Base-by-base conservation (phyloP, 2,113 vertebrate genomes). In the Mirounga angustirostris region DNA sequence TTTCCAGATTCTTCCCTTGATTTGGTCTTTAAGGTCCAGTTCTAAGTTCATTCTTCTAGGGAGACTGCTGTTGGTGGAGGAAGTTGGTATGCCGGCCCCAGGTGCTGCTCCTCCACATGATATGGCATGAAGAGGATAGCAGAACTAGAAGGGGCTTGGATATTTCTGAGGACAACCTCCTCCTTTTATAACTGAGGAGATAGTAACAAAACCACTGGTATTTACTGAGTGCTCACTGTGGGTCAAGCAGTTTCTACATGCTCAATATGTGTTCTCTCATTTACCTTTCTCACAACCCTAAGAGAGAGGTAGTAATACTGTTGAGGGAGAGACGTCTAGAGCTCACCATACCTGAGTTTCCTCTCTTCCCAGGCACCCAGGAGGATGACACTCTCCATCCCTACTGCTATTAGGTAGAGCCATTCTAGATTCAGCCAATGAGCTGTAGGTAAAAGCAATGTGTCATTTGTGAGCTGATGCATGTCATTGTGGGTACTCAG, bases 1-100 rank as follows among this genome's bases (percentile, higher is more conserved):
- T 95, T 97, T 50, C 73, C 87, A 82, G 92, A 86, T 74, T 79
- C 28, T 89, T 91, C 22, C 43, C 79, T 30, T 50, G 28, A 50
- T 63, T 74, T 24, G 7, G 40, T 82, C 54, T 86, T 95, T 56
- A 86, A 69, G 61, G 65, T 15, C n/a, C n/a, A 21, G 33, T 79
- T 79, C 50, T 28, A 79, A 87, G 52, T 30, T 16, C 18, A 33
- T 40, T 94, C 59, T 69, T 93, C 54, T 74, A 73, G 43, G n/a
- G 11, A 96, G 79, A 58, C 21, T n/a, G 43, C 50, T 59, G 36
- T 33, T 43, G 54, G 19, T 59, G 5, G 63, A 84, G 69, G 4
- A 46, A 21, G 30, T n/a, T 83, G 46, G 59, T 65, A 50, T 76
- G 71, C 36, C 18, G 79, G 46, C 12, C 36, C 12, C 24, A 15